Evolutionary conservation across 2,113 vertebrate species (phyloP), one percentile per base, ranked within the genome.

Genomic region (Pao palembangensis): DNA sequence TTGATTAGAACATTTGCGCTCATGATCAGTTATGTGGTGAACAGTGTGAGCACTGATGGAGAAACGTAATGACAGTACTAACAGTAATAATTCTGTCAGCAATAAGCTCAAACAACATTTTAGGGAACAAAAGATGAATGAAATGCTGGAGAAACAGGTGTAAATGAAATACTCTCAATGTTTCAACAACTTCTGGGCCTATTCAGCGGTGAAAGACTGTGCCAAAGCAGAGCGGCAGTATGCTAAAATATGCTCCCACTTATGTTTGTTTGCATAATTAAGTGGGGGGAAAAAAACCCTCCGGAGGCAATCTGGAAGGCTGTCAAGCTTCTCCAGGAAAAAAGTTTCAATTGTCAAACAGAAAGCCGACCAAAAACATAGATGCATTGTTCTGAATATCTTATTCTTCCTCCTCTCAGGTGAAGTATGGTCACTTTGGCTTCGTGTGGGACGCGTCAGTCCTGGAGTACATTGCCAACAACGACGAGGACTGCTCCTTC

Each of bases 401-500:
- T 78, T 46, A 56, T 3, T 59, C 6, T 50, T 59, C 60, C 42
- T 55, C 44, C 77, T 13, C 71, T 48, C 83, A 99, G 97, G 97
- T 99, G 83, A 98, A 98, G 76, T 86, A 92, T 0, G 96, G 96
- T 42, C 95, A 94, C 58, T 99, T 98, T 18, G 96, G 94, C 63
- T 99, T 99, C 52, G 94, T 99, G 5, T 99, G 97, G 97, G 97
- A 99, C 1, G 92, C 95, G 16, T 95, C 97, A 0, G 97, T 99
- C 21, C 79, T 99, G 89, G 96, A 99, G 78, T 98, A 98, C 0
- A 92, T 96, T 48, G 94, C 97, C 63, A 96, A 99, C 82, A 98
- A 96, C 4, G 96, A 98, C 0, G 94, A 94, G 0, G 97, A 99
- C 41, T 99, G 97, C 66, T 94, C 96, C 52, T 95, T 99, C 78